These are phyloP conservation scores for Corythornis vintsioides DNA, from an alignment of 2,113 vertebrate genomes.

Conservation along the genomic window DNA sequence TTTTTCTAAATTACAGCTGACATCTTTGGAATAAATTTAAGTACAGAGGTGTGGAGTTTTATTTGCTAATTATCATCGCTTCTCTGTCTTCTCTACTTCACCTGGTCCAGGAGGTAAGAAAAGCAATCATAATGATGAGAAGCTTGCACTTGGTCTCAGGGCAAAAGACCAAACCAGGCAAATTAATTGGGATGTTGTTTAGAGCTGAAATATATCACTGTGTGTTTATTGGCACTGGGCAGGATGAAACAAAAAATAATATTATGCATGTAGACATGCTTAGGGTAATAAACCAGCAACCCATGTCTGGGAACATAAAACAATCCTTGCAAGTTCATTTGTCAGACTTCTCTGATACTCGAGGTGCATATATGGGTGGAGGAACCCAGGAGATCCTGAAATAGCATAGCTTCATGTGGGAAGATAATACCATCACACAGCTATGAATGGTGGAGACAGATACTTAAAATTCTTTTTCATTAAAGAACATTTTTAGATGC, in stretches of 20 bases:
- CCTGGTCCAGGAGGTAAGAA: not conserved
- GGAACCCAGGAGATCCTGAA: slow-evolving; percentile 35
- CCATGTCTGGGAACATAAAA: slow-evolving; percentile 41
- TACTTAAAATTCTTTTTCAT: slow-evolving; percentile 37
- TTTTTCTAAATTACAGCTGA: slow-evolving; percentile 3
- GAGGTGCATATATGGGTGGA: slow-evolving; percentile 11
- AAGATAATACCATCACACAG: slow-evolving; percentile 39
- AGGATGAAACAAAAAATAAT: not conserved
- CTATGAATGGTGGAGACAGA: slow-evolving; percentile 29
- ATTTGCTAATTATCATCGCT: not conserved
- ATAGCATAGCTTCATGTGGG: slow-evolving; percentile 30
- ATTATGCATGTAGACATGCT: not conserved
- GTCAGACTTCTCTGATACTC: slow-evolving; percentile 46
- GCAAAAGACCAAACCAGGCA: not conserved
- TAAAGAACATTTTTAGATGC: slow-evolving; percentile 3
- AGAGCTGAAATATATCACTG: slow-evolving; percentile 39
- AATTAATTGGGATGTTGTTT: slow-evolving; percentile 59
- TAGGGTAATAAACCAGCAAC: slow-evolving; percentile 43
- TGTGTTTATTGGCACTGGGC: slow-evolving; percentile 37
- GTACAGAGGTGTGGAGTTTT: not conserved
- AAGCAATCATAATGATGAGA: slow-evolving; percentile 8
- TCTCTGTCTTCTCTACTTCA: not conserved
- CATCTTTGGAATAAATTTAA: not conserved
- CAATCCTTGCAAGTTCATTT: slow-evolving; percentile 35
- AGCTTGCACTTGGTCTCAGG: not conserved